phyloP scores from a whole-genome alignment of 1,140 invertebrate species.

The Caerostris extrusa region DNA sequence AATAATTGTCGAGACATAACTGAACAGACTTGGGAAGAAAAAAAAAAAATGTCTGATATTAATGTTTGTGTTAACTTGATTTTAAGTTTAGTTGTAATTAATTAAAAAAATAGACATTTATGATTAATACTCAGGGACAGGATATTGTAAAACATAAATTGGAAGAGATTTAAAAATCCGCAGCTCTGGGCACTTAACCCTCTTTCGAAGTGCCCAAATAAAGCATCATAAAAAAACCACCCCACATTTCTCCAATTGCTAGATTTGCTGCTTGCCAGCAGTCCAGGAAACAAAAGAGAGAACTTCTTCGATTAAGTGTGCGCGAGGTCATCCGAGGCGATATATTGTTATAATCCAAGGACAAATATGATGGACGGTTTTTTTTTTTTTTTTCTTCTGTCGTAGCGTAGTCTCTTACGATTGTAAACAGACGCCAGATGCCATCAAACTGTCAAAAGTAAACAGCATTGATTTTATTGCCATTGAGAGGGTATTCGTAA shows the following conservation, averaged over 20 bases:
- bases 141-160: no score
- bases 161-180: no score
- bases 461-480: conserved; percentile 21
- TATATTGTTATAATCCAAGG: conserved; percentile 30
- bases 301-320: background rate
- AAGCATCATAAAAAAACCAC: background rate
- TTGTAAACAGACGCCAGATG: conserved; percentile 4
- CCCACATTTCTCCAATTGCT: background rate
- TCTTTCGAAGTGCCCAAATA: background rate
- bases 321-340: background rate
- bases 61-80: no score
- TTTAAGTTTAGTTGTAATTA: no score
- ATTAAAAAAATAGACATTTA: no score
- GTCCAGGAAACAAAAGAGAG: background rate
- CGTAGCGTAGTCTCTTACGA: background rate
- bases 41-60: no score
- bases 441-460: conserved; percentile 8
- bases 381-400: background rate
- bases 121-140: no score
- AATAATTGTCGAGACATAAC: no score
- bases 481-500: background rate
- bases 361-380: background rate
- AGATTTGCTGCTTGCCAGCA: background rate
- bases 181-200: background rate
- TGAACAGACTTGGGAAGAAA: no score